Percentiles rank a stretch among this genome's conserved stretches.
These are phyloP conservation scores for Cyrtonyx montezumae DNA, from an alignment of 2,113 vertebrate species.

Conservation along the genomic window DNA sequence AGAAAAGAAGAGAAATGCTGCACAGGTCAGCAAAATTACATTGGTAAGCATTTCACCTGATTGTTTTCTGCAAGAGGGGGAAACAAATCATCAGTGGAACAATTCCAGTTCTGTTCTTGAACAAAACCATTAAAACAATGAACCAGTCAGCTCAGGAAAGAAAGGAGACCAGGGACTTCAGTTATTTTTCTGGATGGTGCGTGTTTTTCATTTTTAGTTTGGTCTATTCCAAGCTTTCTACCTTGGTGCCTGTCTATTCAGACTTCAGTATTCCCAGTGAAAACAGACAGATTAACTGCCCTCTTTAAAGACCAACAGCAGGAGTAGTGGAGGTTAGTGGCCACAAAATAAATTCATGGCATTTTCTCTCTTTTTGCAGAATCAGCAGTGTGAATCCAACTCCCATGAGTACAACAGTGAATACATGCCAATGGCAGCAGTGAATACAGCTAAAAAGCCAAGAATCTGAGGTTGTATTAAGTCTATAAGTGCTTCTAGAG, in stretches of 20 bases:
- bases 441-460: slow-evolving; percentile 72
- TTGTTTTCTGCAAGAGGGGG: slow-evolving; percentile 22
- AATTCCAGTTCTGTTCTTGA: slow-evolving; percentile 20
- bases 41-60: slow-evolving; percentile 15
- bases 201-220: slow-evolving; percentile 16
- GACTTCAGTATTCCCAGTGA: background rate
- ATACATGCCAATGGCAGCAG: slow-evolving; percentile 85
- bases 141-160: background rate
- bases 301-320: background rate
- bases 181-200: background rate
- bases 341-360: background rate
- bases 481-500: background rate
- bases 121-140: slow-evolving; percentile 3
- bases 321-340: background rate
- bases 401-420: slow-evolving; percentile 79
- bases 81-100: slow-evolving; percentile 22
- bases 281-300: background rate
- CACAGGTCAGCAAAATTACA: slow-evolving; percentile 38
- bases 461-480: slow-evolving; percentile 59
- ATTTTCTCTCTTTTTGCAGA: slow-evolving; percentile 68
- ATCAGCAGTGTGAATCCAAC: slow-evolving; percentile 19
- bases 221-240: background rate
- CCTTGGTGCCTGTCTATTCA: background rate
- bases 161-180: background rate
- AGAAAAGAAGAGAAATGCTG: background rate